phyloP scores from a whole-genome alignment of 2,888 invertebrate genomes.

The Atethmia centrago region DNA sequence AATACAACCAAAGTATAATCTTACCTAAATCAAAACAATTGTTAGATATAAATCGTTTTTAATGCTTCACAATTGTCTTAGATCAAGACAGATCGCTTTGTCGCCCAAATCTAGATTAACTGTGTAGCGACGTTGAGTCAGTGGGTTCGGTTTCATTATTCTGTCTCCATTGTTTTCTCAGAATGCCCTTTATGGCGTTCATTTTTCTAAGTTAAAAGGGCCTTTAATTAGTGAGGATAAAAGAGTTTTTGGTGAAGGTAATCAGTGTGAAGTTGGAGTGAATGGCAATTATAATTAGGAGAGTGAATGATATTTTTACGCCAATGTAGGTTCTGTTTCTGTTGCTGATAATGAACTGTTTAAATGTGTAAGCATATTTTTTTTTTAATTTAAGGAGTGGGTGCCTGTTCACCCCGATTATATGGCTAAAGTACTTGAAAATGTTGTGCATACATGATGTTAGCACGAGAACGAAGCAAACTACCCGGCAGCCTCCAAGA shows the following conservation, averaged over 20 bases:
- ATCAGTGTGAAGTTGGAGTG: neutral
- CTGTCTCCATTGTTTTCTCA: constrained; percentile 59
- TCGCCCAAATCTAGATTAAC: constrained; percentile 71
- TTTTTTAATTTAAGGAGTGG: no score
- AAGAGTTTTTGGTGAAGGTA: constrained; percentile 8
- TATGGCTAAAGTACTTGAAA: no score
- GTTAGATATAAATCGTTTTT: constrained; percentile 65
- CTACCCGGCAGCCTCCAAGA: no score
- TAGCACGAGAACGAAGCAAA: no score
- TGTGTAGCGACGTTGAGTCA: constrained; percentile 57
- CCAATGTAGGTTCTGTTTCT: no score
- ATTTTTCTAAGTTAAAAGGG: constrained; percentile 51
- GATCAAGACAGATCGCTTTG: constrained; percentile 69
- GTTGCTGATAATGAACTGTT: no score
- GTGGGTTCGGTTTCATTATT: constrained; percentile 61
- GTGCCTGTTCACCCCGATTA: no score
- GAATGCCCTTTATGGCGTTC: constrained; percentile 50
- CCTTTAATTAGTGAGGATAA: constrained; percentile 33
- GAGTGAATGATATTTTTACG: no score
- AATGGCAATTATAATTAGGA: neutral
- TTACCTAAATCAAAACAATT: constrained; percentile 56
- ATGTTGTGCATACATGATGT: no score
- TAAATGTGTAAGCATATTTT: no score
- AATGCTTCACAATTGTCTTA: constrained; percentile 65
- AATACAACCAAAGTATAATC: constrained; percentile 24